Percentiles rank a stretch among this genome's conserved stretches.
Evolutionary conservation across 1,140 invertebrate species (phyloP).

Genomic region (Penaeus indicus): DNA sequence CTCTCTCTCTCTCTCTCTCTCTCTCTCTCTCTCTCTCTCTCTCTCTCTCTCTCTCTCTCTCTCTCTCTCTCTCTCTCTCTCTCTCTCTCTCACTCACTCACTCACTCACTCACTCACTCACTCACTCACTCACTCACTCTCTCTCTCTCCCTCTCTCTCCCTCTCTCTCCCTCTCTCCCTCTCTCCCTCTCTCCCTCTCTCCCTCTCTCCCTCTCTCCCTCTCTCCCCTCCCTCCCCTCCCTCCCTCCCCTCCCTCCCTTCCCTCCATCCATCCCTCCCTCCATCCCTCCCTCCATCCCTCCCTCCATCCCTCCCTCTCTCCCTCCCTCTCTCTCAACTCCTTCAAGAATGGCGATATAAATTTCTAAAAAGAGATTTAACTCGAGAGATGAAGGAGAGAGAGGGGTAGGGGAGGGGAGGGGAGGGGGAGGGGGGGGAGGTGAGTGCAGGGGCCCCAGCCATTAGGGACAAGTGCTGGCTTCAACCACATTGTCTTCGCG

Average conservation of each 20-base stretch:
- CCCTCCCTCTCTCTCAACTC: too few relatives aligned
- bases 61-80: not conserved
- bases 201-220: not conserved
- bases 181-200: not conserved
- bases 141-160: conserved; percentile 11
- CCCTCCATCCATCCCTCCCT: not conserved
- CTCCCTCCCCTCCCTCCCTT: not conserved
- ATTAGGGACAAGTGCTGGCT: too few relatives aligned
- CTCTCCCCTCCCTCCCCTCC: not conserved
- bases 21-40: too few relatives aligned
- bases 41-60: too few relatives aligned
- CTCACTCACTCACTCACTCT: not conserved
- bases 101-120: not conserved
- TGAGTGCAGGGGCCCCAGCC: too few relatives aligned
- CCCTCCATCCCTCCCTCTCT: too few relatives aligned
- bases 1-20: not conserved
- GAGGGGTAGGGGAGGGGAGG: too few relatives aligned
- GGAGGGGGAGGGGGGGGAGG: too few relatives aligned
- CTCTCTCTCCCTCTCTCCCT: not conserved
- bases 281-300: not conserved
- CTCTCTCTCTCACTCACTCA: not conserved
- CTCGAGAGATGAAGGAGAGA: too few relatives aligned
- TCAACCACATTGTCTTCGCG: too few relatives aligned
- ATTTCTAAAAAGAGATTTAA: too few relatives aligned
- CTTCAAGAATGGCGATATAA: too few relatives aligned